Evolutionary conservation across 2,113 vertebrate genomes (phyloP).

Genomic region (Jaculus jaculus): DNA sequence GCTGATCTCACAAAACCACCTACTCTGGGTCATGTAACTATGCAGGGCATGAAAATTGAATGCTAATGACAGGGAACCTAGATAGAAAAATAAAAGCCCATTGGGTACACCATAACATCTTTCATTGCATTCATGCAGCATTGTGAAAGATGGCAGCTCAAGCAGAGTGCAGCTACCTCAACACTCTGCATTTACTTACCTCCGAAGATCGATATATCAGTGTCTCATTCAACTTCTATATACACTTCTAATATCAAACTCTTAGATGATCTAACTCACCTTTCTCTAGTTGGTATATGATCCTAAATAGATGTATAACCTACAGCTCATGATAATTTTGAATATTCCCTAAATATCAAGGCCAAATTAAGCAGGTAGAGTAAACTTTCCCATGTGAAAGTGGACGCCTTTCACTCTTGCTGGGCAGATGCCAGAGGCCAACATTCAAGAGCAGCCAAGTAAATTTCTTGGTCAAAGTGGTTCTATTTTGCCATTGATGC

Average conservation of each 20-base stretch:
- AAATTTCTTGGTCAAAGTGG: neutral
- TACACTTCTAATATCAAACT: neutral
- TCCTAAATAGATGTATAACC: neutral
- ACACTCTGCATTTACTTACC: neutral
- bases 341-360: neutral
- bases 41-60: neutral
- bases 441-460: neutral
- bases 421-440: neutral
- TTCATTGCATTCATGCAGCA: neutral
- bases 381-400: neutral
- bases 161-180: neutral
- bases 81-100: neutral
- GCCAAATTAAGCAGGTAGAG: neutral
- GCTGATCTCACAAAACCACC: neutral
- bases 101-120: neutral
- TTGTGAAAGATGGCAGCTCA: neutral
- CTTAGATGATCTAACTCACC: neutral
- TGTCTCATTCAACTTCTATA: neutral
- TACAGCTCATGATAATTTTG: neutral
- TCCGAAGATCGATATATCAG: neutral
- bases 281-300: neutral
- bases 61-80: neutral
- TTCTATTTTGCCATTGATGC: too few relatives aligned
- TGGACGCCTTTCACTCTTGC: neutral
- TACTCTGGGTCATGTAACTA: neutral